A percentile compares a stretch with the other conserved stretches of the same genome.
phyloP scores from a whole-genome alignment of 2,888 invertebrate species.

The Scelioninae gen. 2 region DNA sequence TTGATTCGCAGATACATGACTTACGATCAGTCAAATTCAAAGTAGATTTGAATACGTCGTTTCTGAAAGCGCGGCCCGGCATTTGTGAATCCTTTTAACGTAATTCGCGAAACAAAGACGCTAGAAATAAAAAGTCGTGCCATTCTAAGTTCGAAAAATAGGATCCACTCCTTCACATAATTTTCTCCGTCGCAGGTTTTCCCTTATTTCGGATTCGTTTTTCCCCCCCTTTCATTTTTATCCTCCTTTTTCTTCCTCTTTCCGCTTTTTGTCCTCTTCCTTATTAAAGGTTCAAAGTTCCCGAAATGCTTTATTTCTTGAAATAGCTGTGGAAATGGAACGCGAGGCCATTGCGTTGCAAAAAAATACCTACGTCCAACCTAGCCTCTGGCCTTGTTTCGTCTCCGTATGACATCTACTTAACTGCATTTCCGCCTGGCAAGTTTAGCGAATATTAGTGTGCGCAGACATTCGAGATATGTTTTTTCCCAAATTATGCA shows the following conservation, averaged over 20 bases:
- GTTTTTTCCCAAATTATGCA: neutral
- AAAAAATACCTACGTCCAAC: constrained; percentile 8
- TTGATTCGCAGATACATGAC: too few relatives aligned
- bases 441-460: constrained; percentile 17
- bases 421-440: constrained; percentile 22
- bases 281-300: constrained; percentile 8
- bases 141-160: constrained; percentile 5
- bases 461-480: constrained; percentile 3
- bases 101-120: neutral
- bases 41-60: too few relatives aligned
- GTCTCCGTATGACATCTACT: constrained; percentile 14
- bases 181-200: constrained; percentile 6
- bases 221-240: neutral
- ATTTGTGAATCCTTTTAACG: too few relatives aligned
- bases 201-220: neutral
- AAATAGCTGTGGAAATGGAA: constrained; percentile 7
- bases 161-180: constrained; percentile 4
- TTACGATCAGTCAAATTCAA: too few relatives aligned
- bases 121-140: constrained; percentile 4
- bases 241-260: too few relatives aligned
- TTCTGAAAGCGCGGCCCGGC: too few relatives aligned
- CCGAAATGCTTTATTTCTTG: constrained; percentile 16
- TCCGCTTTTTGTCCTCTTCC: neutral
- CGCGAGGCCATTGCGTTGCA: neutral
- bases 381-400: constrained; percentile 6